Conservation (phyloP, 2,113 vertebrate genomes). For the Lanius ludovicianus region DNA sequence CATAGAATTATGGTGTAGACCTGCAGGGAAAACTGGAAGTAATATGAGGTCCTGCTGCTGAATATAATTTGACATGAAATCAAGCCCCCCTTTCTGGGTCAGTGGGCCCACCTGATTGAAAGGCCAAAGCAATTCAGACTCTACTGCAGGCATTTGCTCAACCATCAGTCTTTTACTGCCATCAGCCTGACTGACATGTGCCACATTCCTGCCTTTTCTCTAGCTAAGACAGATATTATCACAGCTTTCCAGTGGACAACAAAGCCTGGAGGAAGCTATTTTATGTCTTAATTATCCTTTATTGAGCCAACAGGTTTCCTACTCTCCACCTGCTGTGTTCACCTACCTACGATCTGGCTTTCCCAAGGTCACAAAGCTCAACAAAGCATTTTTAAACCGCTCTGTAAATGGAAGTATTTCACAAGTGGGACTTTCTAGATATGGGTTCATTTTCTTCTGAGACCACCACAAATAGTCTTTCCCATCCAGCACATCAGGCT, state of each 20-base stretch:
- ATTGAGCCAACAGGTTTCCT: neutral
- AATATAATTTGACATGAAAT: neutral
- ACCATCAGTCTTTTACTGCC: neutral
- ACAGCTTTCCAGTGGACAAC: neutral
- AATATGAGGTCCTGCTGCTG: neutral
- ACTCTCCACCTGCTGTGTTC: neutral
- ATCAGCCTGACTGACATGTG: neutral
- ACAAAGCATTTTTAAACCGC: neutral
- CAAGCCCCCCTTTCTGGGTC: neutral
- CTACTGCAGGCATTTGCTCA: neutral
- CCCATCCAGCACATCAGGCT: neutral
- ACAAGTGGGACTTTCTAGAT: neutral
- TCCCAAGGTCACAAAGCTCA: neutral
- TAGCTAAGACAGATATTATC: neutral
- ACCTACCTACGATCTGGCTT: neutral
- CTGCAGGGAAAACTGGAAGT: neutral
- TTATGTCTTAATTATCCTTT: neutral
- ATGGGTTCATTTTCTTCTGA: neutral
- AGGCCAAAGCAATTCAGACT: neutral
- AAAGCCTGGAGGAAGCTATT: neutral
- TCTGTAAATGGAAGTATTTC: neutral
- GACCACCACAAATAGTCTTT: neutral
- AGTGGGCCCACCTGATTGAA: neutral
- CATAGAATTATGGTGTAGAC: neutral
- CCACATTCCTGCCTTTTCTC: neutral